phyloP scores from a whole-genome alignment of 1,140 invertebrate genomes.

The Drosophila tani region DNA sequence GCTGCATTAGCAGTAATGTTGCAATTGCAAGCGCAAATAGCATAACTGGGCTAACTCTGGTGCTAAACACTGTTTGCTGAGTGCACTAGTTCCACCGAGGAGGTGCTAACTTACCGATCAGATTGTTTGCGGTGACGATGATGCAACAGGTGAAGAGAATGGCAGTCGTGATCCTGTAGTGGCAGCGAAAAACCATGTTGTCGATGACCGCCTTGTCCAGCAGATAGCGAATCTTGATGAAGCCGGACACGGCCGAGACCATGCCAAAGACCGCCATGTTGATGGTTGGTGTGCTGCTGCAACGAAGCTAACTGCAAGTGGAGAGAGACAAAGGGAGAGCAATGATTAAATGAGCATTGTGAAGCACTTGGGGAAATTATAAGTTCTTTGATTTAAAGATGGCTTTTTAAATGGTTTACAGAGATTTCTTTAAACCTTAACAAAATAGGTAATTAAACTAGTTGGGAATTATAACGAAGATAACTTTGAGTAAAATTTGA shows the following conservation, averaged over 20 bases:
- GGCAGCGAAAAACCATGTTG: conserved; percentile 95
- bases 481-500: too few relatives aligned
- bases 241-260: conserved; percentile 93
- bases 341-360: conserved; percentile 1
- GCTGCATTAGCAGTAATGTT: conserved; percentile 48
- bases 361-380: not conserved
- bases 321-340: not conserved
- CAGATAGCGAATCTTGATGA: conserved; percentile 94
- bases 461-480: too few relatives aligned
- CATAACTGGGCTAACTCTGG: conserved; percentile 21
- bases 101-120: conserved; percentile 90
- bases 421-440: not conserved
- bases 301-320: conserved; percentile 58
- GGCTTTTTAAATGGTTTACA: too few relatives aligned
- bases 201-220: conserved; percentile 95
- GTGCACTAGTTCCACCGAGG: conserved; percentile 38
- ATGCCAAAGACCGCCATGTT: conserved; percentile 93
- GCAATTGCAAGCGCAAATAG: conserved; percentile 53
- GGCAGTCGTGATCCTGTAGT: conserved; percentile 95
- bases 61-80: conserved; percentile 39
- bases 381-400: too few relatives aligned
- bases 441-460: too few relatives aligned
- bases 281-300: conserved; percentile 45
- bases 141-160: conserved; percentile 94
- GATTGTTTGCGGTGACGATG: conserved; percentile 94